These are phyloP conservation scores for Sparus aurata DNA, from an alignment of 2,797 vertebrate species.

Conservation along the genomic window DNA sequence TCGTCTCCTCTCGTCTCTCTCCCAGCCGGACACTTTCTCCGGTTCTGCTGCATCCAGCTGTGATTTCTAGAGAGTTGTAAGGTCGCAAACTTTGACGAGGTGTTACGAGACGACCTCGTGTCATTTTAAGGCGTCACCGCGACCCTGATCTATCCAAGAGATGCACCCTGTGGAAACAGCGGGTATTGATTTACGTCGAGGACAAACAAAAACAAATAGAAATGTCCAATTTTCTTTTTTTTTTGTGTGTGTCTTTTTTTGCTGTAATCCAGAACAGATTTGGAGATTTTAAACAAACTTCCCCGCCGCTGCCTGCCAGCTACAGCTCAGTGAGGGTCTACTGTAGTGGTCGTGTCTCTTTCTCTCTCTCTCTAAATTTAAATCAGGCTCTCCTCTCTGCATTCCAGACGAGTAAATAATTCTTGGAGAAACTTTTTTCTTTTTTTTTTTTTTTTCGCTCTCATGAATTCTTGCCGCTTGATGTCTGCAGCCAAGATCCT, in stretches of 20 bases:
- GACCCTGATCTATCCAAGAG: background rate
- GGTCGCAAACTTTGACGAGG: background rate
- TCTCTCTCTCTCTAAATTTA: conserved; percentile 26
- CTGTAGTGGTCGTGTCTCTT: background rate
- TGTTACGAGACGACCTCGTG: background rate
- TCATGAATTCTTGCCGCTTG: conserved; percentile 46
- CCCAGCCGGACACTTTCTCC: too few relatives aligned
- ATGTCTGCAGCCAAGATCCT: conserved; percentile 39
- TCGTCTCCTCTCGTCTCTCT: too few relatives aligned
- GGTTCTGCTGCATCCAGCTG: background rate
- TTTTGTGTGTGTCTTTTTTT: too few relatives aligned
- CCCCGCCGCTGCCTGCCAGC: conserved; percentile 3
- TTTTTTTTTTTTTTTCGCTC: background rate
- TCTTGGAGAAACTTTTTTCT: conserved; percentile 24
- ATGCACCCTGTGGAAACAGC: background rate
- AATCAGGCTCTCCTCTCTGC: conserved; percentile 32
- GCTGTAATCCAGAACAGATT: conserved; percentile 20
- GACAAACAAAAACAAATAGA: background rate
- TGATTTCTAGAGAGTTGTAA: too few relatives aligned
- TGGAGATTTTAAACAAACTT: conserved; percentile 12
- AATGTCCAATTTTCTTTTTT: background rate
- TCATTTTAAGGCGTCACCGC: background rate
- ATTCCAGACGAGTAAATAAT: conserved; percentile 28
- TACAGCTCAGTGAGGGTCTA: background rate
- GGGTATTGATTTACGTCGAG: background rate